Evolutionary conservation across 2,113 vertebrate species (phyloP).

Genomic region (Cinclus cinclus): DNA sequence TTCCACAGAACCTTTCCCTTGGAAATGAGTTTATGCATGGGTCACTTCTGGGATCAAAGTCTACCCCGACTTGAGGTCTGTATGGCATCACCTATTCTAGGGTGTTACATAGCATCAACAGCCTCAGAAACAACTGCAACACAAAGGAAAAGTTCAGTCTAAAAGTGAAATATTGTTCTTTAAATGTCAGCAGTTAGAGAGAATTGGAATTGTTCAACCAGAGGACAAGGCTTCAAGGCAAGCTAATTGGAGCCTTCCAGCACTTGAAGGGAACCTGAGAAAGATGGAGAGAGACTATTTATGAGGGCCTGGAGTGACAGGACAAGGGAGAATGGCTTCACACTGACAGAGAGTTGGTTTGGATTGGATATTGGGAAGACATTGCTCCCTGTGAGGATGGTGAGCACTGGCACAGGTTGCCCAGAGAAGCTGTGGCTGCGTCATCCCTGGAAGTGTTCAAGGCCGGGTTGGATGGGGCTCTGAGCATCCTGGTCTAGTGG

Average conservation of each 20-base stretch:
- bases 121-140: neutral
- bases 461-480: neutral
- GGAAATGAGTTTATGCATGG: neutral
- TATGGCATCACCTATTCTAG: neutral
- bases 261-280: neutral
- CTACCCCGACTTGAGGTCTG: fast-evolving
- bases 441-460: neutral
- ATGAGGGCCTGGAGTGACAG: neutral
- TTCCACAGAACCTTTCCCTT: neutral
- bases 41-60: neutral
- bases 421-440: neutral
- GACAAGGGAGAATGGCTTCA: neutral
- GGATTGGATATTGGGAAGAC: neutral
- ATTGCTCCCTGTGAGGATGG: neutral
- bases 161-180: neutral
- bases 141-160: neutral
- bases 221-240: neutral
- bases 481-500: neutral
- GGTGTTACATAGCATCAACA: neutral
- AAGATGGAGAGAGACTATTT: neutral
- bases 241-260: neutral
- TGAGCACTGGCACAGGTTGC: neutral
- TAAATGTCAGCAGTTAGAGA: neutral
- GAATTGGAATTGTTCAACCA: neutral
- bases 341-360: neutral